phyloP scores from a whole-genome alignment of 2,888 invertebrate genomes.

The Venustoraphidia nigricollis region DNA sequence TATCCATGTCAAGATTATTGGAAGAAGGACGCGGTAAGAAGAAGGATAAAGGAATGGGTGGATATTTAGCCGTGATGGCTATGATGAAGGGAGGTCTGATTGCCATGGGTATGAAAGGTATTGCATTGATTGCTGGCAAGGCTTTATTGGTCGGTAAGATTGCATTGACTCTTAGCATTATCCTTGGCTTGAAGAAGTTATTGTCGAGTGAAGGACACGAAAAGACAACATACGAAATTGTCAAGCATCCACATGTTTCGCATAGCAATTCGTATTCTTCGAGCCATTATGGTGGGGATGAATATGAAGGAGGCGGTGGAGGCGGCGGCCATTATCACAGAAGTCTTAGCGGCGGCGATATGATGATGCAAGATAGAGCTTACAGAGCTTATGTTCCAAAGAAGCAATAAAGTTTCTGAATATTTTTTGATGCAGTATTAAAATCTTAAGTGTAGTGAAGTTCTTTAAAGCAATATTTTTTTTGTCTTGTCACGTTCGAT shows the following conservation, averaged over 20 bases:
- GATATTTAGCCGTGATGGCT: slow-evolving; percentile 50
- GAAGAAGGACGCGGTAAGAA: slow-evolving; percentile 44
- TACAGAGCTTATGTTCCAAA: slow-evolving; percentile 36
- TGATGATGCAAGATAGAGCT: slow-evolving; percentile 45
- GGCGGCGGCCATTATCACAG: slow-evolving; percentile 39
- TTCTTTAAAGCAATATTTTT: too few relatives aligned
- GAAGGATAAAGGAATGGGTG: slow-evolving; percentile 47
- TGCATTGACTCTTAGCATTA: slow-evolving; percentile 60
- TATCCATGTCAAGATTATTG: slow-evolving; percentile 22
- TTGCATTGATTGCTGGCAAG: slow-evolving; percentile 63
- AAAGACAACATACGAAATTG: slow-evolving; percentile 72
- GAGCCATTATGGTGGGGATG: slow-evolving; percentile 42
- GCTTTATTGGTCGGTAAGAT: slow-evolving; percentile 73
- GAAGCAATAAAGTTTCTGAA: background rate
- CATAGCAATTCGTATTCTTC: slow-evolving; percentile 63
- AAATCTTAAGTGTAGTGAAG: too few relatives aligned
- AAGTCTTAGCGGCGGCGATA: slow-evolving; percentile 37
- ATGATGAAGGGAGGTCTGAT: slow-evolving; percentile 52
- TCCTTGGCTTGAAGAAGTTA: slow-evolving; percentile 67
- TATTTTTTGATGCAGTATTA: too few relatives aligned
- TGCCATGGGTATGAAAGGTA: slow-evolving; percentile 57
- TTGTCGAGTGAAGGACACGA: slow-evolving; percentile 52
- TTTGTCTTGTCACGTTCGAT: too few relatives aligned
- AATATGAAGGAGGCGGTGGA: slow-evolving; percentile 39
- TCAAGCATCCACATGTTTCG: slow-evolving; percentile 71